Percentiles rank a stretch among this genome's conserved stretches.
Evolutionary conservation across 2,888 invertebrate species (phyloP).

Genomic region (Drosophila cognata): DNA sequence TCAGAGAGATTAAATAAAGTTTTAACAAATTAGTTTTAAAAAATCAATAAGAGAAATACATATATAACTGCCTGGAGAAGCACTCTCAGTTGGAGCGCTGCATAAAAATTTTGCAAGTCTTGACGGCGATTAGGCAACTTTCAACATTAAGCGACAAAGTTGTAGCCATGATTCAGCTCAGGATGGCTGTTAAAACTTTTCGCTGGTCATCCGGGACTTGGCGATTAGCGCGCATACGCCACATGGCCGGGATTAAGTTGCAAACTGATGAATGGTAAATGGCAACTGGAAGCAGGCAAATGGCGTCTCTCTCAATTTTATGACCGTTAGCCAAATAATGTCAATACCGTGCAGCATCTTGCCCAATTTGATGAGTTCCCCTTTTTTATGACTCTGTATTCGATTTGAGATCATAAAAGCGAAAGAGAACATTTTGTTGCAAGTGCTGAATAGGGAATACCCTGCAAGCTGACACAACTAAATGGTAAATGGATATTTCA

Average conservation of each 20-base stretch:
- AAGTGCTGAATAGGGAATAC: background rate
- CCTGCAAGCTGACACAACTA: background rate
- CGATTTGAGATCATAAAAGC: constrained; percentile 11
- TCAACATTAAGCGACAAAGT: constrained; percentile 17
- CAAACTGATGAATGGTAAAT: background rate
- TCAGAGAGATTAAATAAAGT: background rate
- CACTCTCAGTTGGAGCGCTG: background rate
- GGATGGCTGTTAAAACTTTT: constrained; percentile 46
- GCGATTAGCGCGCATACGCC: constrained; percentile 50
- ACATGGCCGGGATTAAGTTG: constrained; percentile 12
- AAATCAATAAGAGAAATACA: constrained; percentile 1
- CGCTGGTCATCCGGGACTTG: constrained; percentile 7
- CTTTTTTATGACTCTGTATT: constrained; percentile 25
- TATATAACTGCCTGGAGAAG: background rate
- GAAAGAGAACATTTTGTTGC: background rate
- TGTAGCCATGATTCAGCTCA: constrained; percentile 15
- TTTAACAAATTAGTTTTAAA: background rate
- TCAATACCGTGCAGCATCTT: constrained; percentile 23
- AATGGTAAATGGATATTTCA: background rate
- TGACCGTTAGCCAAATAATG: constrained; percentile 28
- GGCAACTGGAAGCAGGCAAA: constrained; percentile 3
- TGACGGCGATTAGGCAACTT: constrained; percentile 36
- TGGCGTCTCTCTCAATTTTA: constrained; percentile 26
- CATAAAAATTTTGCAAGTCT: constrained; percentile 2
- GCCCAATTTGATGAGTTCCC: constrained; percentile 30